Conservation (phyloP, 2,797 vertebrate genomes). For the Pteropus rufus region DNA sequence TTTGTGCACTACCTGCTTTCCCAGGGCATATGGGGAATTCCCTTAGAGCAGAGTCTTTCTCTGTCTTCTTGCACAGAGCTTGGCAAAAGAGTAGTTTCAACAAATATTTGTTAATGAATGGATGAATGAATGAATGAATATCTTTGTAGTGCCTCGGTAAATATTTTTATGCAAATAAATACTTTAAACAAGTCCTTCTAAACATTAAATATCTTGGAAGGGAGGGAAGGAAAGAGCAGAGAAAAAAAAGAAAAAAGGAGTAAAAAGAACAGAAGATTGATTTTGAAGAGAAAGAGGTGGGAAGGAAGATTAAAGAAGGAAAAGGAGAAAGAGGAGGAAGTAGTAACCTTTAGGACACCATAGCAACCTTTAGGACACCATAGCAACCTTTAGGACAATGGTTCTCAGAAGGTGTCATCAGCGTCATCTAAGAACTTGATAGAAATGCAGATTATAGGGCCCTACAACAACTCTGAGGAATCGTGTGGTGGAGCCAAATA, state of each 20-base stretch:
- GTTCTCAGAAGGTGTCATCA: background rate
- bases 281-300: background rate
- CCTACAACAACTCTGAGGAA: background rate
- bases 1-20: background rate
- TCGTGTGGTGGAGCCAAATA: background rate
- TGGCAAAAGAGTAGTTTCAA: background rate
- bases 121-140: background rate
- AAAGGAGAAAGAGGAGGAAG: background rate
- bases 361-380: background rate
- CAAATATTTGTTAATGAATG: background rate
- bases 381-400: background rate
- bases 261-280: background rate
- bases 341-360: background rate
- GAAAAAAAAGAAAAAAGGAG: background rate
- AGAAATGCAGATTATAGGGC: background rate
- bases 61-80: background rate
- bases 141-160: conserved; percentile 1
- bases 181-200: background rate
- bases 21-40: background rate
- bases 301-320: background rate
- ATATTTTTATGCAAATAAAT: background rate
- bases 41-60: background rate
- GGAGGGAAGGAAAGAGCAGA: background rate
- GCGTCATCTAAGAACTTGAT: background rate
- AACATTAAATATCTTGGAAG: background rate